phyloP scores from a whole-genome alignment of 1,140 invertebrate species.

The Drosophila insularis region DNA sequence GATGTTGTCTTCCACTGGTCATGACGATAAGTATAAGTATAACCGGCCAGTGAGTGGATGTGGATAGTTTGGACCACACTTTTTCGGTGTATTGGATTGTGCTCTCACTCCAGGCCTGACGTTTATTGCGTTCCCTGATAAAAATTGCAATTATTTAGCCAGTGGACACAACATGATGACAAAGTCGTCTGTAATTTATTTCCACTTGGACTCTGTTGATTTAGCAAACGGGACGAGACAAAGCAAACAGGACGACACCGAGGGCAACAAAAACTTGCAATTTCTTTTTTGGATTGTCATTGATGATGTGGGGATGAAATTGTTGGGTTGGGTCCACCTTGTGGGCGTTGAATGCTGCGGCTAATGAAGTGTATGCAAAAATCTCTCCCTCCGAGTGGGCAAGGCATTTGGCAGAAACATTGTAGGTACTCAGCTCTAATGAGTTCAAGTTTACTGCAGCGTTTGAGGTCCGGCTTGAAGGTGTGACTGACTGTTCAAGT shows the following conservation, averaged over 20 bases:
- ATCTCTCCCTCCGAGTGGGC: slow-evolving; percentile 28
- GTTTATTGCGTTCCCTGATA: slow-evolving; percentile 71
- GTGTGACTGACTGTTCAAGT: slow-evolving; percentile 22
- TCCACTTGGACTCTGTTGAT: slow-evolving; percentile 56
- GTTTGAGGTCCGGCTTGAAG: slow-evolving; percentile 45
- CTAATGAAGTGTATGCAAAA: slow-evolving; percentile 80
- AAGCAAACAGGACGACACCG: not conserved
- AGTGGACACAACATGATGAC: slow-evolving; percentile 63
- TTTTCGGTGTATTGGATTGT: slow-evolving; percentile 5
- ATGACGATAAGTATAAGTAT: slow-evolving; percentile 70
- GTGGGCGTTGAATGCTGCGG: slow-evolving; percentile 57
- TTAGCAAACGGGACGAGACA: slow-evolving; percentile 35
- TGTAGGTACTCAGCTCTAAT: slow-evolving; percentile 50
- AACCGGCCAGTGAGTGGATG: slow-evolving; percentile 39
- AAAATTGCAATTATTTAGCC: slow-evolving; percentile 79
- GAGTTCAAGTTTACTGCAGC: slow-evolving; percentile 58
- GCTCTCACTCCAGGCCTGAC: slow-evolving; percentile 38
- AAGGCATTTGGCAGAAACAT: slow-evolving; percentile 28
- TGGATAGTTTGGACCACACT: slow-evolving; percentile 41
- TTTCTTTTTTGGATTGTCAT: slow-evolving; percentile 60
- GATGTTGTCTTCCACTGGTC: slow-evolving; percentile 44
- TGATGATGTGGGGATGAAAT: slow-evolving; percentile 52
- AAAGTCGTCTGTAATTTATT: slow-evolving; percentile 78
- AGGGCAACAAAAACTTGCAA: slow-evolving; percentile 51
- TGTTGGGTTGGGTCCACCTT: slow-evolving; percentile 18